phyloP scores from a whole-genome alignment of 2,113 vertebrate genomes.

The Dromas ardeola region DNA sequence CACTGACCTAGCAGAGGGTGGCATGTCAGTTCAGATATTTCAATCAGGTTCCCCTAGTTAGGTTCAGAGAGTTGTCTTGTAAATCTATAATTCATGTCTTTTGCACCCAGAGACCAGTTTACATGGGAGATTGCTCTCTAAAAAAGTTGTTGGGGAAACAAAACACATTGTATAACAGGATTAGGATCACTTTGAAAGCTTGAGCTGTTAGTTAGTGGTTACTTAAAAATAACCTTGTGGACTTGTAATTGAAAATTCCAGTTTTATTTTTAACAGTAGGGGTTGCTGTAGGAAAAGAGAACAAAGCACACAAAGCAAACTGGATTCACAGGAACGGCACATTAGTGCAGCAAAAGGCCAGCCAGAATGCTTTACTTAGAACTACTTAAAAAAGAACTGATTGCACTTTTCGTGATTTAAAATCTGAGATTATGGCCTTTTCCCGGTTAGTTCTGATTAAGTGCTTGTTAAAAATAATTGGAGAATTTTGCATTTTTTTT shows the following conservation, averaged over 20 bases:
- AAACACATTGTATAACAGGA: slow-evolving; percentile 53
- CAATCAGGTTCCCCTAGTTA: not conserved
- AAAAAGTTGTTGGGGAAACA: slow-evolving; percentile 30
- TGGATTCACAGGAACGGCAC: not conserved
- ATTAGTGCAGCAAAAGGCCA: not conserved
- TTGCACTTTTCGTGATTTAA: not conserved
- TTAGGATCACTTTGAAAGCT: slow-evolving; percentile 31
- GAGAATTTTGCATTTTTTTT: not conserved
- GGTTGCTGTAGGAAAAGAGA: slow-evolving; percentile 55
- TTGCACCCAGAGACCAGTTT: not conserved
- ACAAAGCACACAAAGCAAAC: not conserved
- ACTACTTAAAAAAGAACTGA: not conserved
- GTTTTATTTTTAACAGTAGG: slow-evolving; percentile 58
- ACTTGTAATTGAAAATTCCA: slow-evolving; percentile 9
- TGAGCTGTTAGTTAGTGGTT: not conserved
- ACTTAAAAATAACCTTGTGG: slow-evolving; percentile 25
- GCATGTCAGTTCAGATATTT: slow-evolving; percentile 15
- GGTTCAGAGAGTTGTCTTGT: not conserved
- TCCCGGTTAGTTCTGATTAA: not conserved
- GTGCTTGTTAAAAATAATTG: not conserved
- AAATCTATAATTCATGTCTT: slow-evolving; percentile 17
- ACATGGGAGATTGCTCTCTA: not conserved
- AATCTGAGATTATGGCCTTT: not conserved
- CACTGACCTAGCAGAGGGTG: not conserved
- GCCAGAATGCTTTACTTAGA: not conserved